phyloP scores from a whole-genome alignment of 2,113 vertebrate species.

The Alectura lathami region DNA sequence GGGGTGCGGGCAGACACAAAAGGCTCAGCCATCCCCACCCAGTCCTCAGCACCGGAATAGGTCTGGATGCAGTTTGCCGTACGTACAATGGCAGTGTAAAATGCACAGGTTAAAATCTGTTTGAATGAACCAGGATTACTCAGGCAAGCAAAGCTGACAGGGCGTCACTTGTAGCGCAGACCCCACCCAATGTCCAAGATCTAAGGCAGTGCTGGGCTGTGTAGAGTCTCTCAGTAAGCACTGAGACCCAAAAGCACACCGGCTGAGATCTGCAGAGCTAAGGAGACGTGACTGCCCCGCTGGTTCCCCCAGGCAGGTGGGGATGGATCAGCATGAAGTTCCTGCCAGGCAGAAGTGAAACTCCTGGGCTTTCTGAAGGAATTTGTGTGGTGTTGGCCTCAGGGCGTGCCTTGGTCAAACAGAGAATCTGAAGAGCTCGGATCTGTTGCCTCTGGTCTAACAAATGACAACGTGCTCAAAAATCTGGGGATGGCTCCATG shows the following conservation, averaged over 20 bases:
- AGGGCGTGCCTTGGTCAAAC: background rate
- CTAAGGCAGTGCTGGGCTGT: background rate
- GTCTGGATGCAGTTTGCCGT: background rate
- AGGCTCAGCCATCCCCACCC: background rate
- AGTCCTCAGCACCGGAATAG: background rate
- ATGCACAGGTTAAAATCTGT: background rate
- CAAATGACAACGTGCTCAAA: background rate
- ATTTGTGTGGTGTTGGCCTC: background rate
- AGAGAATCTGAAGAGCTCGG: background rate
- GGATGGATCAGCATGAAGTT: background rate
- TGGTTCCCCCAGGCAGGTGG: background rate
- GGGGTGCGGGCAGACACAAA: background rate
- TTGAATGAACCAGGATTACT: background rate
- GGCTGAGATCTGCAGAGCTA: background rate
- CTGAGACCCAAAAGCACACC: background rate
- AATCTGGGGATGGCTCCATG: background rate
- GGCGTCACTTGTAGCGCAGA: background rate
- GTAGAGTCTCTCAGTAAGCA: accelerated
- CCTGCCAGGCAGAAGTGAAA: background rate
- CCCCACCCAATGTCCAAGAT: accelerated
- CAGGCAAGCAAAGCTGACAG: background rate
- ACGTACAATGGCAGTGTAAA: background rate
- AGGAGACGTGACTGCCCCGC: background rate
- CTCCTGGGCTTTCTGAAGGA: background rate
- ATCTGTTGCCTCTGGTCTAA: background rate